phyloP scores from a whole-genome alignment of 2,113 vertebrate species.

The Limanda limanda region DNA sequence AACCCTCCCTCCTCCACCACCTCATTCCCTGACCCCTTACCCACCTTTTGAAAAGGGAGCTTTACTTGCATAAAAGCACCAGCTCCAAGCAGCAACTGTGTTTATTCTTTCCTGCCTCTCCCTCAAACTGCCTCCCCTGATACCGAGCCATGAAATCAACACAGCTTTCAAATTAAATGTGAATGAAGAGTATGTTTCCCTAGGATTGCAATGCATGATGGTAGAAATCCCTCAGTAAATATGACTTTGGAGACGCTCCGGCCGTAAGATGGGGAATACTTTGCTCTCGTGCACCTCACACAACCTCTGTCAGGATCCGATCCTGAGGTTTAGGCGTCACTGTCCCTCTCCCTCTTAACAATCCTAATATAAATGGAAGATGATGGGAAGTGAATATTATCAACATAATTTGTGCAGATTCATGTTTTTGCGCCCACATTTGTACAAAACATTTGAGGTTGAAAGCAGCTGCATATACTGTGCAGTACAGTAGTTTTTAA shows the following conservation, averaged over 20 bases:
- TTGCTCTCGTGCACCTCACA: conserved; percentile 47
- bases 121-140: conserved; percentile 55
- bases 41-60: conserved; percentile 58
- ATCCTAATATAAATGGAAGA: conserved; percentile 33
- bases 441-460: too few relatives aligned
- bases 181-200: conserved; percentile 76
- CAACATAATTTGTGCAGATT: background rate
- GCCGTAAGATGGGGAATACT: conserved; percentile 60
- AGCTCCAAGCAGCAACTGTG: conserved; percentile 62
- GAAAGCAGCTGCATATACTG: too few relatives aligned
- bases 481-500: too few relatives aligned
- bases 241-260: conserved; percentile 67
- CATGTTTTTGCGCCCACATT: too few relatives aligned
- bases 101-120: conserved; percentile 61
- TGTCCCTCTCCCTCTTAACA: conserved; percentile 3
- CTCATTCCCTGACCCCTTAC: conserved; percentile 57
- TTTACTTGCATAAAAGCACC: conserved; percentile 72
- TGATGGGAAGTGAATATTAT: background rate
- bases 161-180: conserved; percentile 80
- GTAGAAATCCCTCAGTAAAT: conserved; percentile 73
- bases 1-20: conserved; percentile 43
- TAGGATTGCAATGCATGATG: conserved; percentile 71
- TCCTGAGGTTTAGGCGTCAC: conserved; percentile 49
- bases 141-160: conserved; percentile 72
- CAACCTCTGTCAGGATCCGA: conserved; percentile 62